Conservation (phyloP, 1,140 invertebrate genomes). For the Trachelipus rathkii region DNA sequence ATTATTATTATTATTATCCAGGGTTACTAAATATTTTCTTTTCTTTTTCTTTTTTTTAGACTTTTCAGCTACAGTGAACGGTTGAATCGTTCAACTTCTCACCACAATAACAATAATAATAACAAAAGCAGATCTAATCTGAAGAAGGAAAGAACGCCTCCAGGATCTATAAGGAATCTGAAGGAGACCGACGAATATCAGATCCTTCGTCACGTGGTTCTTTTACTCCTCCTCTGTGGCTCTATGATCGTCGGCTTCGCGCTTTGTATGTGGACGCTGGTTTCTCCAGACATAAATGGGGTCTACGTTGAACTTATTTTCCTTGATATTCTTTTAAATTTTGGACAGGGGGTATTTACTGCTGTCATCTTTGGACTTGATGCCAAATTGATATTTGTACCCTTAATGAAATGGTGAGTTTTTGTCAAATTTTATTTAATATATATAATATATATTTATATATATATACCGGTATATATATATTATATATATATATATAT, state of each 20-base stretch:
- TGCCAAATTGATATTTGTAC: conserved; percentile 65
- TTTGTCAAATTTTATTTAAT: not conserved
- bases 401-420: conserved; percentile 59
- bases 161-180: conserved; percentile 46
- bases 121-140: too few species aligned
- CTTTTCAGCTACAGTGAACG: conserved; percentile 40
- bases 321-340: conserved; percentile 79
- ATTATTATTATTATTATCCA: too few species aligned
- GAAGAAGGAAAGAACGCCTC: too few species aligned
- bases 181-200: conserved; percentile 62
- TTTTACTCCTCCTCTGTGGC: conserved; percentile 72
- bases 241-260: conserved; percentile 86
- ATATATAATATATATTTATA: too few species aligned
- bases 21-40: not conserved
- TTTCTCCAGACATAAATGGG: conserved; percentile 78
- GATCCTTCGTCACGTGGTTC: conserved; percentile 71
- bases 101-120: not conserved
- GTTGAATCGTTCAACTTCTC: conserved; percentile 16
- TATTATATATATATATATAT: too few species aligned
- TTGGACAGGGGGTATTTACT: conserved; percentile 79
- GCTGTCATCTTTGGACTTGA: conserved; percentile 79
- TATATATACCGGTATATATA: too few species aligned
- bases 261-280: conserved; percentile 76
- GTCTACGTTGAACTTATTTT: conserved; percentile 88
- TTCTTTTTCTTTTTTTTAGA: conserved; percentile 23